A percentile compares a stretch with the other conserved stretches of the same genome.
Conservation (phyloP, 2,888 invertebrate genomes). For the Leuctra nigra region DNA sequence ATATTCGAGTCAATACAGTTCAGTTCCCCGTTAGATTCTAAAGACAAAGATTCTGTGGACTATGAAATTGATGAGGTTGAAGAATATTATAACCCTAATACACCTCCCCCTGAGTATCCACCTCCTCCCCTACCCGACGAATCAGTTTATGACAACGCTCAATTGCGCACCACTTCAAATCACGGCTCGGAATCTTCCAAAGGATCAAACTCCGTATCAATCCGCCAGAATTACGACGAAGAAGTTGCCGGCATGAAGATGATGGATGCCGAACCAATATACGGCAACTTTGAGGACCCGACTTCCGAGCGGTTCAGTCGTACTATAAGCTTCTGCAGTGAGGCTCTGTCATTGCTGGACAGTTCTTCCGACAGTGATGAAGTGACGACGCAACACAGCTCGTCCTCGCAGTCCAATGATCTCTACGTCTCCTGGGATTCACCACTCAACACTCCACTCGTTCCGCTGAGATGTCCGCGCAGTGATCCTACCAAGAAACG, state of each 20-base stretch:
- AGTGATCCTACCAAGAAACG: slow-evolving; percentile 26
- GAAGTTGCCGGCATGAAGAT: neutral
- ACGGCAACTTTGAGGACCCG: slow-evolving; percentile 16
- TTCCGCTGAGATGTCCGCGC: slow-evolving; percentile 25
- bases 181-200: slow-evolving; percentile 30
- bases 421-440: slow-evolving; percentile 29
- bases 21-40: slow-evolving; percentile 51
- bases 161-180: slow-evolving; percentile 35
- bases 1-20: slow-evolving; percentile 60
- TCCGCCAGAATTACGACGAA: slow-evolving; percentile 27
- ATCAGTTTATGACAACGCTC: slow-evolving; percentile 49
- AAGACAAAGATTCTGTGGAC: too few species aligned
- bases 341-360: slow-evolving; percentile 19
- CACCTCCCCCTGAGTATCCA: slow-evolving; percentile 51
- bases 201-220: too few species aligned
- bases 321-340: slow-evolving; percentile 16
- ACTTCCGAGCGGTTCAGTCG: neutral
- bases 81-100: slow-evolving; percentile 35
- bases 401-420: too few species aligned
- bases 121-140: slow-evolving; percentile 53
- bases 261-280: neutral
- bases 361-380: too few species aligned
- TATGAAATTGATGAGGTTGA: slow-evolving; percentile 33
- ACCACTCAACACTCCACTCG: neutral
- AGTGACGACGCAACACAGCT: too few species aligned